A percentile compares a stretch with the other conserved stretches of the same genome.
Conservation (phyloP, 2,888 invertebrate genomes). For the Nephrotoma flavescens region DNA sequence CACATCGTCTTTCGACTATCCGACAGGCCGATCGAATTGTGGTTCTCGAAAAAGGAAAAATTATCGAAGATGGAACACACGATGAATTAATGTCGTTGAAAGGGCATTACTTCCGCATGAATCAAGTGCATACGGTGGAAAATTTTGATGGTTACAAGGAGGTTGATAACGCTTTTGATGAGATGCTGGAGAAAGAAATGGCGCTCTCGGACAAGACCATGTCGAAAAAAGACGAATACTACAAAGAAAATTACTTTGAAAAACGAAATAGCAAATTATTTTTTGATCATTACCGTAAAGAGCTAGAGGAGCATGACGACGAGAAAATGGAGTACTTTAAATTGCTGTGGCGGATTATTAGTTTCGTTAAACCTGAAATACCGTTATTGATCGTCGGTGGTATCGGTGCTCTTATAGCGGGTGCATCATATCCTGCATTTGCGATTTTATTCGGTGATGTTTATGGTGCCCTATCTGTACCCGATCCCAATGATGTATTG, state of each 20-base stretch:
- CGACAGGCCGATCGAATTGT: slow-evolving; percentile 55
- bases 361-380: slow-evolving; percentile 53
- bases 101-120: slow-evolving; percentile 53
- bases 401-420: slow-evolving; percentile 49
- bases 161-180: background rate
- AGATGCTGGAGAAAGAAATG: background rate
- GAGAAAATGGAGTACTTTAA: slow-evolving; percentile 23
- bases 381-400: slow-evolving; percentile 45
- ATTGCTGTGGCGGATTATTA: slow-evolving; percentile 40
- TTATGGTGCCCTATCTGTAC: slow-evolving; percentile 48
- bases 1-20: slow-evolving; percentile 57
- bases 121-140: slow-evolving; percentile 30
- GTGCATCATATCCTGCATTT: slow-evolving; percentile 58
- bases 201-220: background rate
- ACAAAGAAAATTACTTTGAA: background rate
- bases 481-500: slow-evolving; percentile 40
- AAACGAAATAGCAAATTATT: background rate
- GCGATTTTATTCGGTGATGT: slow-evolving; percentile 66
- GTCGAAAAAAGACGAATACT: background rate
- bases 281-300: background rate
- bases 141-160: background rate
- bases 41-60: slow-evolving; percentile 53
- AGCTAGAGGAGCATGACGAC: slow-evolving; percentile 17
- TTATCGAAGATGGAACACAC: slow-evolving; percentile 61
- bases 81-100: slow-evolving; percentile 47